Percentiles rank a stretch among this genome's conserved stretches.
These are phyloP conservation scores for Megaceryle alcyon DNA, from an alignment of 2,797 vertebrate genomes.

Conservation along the genomic window DNA sequence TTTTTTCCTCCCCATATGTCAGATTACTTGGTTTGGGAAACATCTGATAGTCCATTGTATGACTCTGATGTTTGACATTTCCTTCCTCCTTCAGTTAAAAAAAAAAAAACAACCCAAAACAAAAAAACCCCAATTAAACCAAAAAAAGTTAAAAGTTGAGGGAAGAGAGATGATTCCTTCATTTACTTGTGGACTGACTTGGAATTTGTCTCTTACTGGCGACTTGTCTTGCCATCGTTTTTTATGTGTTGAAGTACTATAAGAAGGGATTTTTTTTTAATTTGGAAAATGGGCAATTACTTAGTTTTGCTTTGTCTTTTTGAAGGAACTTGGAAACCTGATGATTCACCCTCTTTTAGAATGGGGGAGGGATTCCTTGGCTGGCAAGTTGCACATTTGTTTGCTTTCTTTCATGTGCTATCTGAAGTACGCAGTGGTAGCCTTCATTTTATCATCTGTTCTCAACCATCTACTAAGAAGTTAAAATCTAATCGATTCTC, in stretches of 20 bases:
- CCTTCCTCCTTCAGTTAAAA: conserved; percentile 40
- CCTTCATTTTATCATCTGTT: not conserved
- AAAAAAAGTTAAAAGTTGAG: not conserved
- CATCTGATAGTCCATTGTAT: conserved; percentile 49
- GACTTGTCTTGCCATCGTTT: not conserved
- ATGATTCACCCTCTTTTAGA: not conserved
- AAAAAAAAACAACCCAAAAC: not conserved
- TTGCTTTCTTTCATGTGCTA: not conserved
- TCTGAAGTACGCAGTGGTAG: not conserved
- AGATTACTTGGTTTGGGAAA: conserved; percentile 48
- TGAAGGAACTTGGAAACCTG: not conserved
- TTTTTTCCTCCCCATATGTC: conserved; percentile 3
- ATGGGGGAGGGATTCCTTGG: not conserved
- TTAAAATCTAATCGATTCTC: not conserved
- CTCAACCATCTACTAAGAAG: not conserved
- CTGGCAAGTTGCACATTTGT: not conserved
- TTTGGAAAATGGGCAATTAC: not conserved
- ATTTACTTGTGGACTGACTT: not conserved
- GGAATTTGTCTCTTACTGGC: not conserved
- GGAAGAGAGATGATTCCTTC: not conserved
- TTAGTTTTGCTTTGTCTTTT: not conserved
- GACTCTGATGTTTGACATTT: conserved; percentile 49
- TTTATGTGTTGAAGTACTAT: not conserved
- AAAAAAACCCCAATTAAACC: too few species aligned
- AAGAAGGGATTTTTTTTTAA: not conserved